Evolutionary conservation across 2,888 invertebrate genomes (phyloP).

Genomic region (Stictocephala bisonia): DNA sequence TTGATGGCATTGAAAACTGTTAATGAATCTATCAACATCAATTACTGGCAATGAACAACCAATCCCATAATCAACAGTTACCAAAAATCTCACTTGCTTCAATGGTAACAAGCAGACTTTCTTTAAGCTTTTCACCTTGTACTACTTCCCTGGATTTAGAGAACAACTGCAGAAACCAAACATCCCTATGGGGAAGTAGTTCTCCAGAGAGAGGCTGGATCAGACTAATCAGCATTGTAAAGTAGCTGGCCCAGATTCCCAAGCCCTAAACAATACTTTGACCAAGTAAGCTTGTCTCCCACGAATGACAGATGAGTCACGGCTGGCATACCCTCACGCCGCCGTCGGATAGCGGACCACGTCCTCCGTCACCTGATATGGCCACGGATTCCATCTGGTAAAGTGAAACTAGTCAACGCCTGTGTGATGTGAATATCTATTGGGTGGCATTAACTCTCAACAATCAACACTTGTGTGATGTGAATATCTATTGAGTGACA

Average conservation of each 20-base stretch:
- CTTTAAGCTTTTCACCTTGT: too few relatives aligned
- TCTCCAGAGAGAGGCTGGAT: too few relatives aligned
- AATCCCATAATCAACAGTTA: too few relatives aligned
- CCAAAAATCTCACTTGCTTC: too few relatives aligned
- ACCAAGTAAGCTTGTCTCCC: not conserved
- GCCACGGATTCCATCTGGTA: slow-evolving; percentile 19
- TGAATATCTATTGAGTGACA: not conserved
- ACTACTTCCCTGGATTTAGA: too few relatives aligned
- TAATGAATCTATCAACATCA: too few relatives aligned
- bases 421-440: not conserved
- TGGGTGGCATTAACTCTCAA: not conserved
- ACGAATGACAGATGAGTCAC: not conserved
- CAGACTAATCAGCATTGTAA: slow-evolving; percentile 20
- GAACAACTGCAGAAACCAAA: too few relatives aligned
- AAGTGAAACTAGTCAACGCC: slow-evolving; percentile 10
- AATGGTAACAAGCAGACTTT: too few relatives aligned
- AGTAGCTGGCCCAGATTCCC: slow-evolving; percentile 20
- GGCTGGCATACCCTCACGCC: not conserved
- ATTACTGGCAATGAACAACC: too few relatives aligned
- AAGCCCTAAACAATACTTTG: slow-evolving; percentile 7
- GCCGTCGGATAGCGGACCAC: not conserved
- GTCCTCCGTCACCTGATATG: not conserved
- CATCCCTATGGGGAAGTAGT: too few relatives aligned
- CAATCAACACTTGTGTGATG: not conserved
- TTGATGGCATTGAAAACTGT: too few relatives aligned